phyloP scores from a whole-genome alignment of 2,888 invertebrate species.

The Reticulitermes lucifugus region DNA sequence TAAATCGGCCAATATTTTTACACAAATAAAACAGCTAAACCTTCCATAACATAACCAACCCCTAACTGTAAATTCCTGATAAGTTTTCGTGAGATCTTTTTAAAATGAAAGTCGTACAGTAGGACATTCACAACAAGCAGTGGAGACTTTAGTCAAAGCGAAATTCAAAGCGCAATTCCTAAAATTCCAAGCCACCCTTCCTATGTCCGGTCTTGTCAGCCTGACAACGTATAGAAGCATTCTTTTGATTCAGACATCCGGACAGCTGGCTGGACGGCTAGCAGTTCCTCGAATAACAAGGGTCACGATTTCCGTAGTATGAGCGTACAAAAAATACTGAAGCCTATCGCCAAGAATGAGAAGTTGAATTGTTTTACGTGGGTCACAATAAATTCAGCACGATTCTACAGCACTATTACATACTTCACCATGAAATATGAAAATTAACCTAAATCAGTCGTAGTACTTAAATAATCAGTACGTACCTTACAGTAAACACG shows the following conservation, averaged over 20 bases:
- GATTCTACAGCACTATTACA: not conserved
- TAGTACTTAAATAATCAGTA: no score
- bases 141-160: not conserved
- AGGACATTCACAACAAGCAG: not conserved
- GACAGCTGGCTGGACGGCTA: not conserved
- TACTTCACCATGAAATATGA: no score
- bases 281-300: not conserved
- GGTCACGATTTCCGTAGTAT: not conserved
- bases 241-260: constrained; percentile 1
- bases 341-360: no score
- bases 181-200: not conserved
- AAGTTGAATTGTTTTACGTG: no score
- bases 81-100: no score
- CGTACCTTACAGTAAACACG: no score
- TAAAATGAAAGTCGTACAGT: not conserved
- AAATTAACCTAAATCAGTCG: no score
- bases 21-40: no score
- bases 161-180: constrained; percentile 12
- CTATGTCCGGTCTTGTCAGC: not conserved
- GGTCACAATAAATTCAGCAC: not conserved
- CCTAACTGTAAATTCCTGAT: no score
- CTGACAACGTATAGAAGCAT: not conserved
- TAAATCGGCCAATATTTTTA: no score
- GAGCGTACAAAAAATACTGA: no score
- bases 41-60: no score